These are phyloP conservation scores for Setophaga coronata DNA, from an alignment of 2,113 vertebrate genomes.

Conservation along the genomic window DNA sequence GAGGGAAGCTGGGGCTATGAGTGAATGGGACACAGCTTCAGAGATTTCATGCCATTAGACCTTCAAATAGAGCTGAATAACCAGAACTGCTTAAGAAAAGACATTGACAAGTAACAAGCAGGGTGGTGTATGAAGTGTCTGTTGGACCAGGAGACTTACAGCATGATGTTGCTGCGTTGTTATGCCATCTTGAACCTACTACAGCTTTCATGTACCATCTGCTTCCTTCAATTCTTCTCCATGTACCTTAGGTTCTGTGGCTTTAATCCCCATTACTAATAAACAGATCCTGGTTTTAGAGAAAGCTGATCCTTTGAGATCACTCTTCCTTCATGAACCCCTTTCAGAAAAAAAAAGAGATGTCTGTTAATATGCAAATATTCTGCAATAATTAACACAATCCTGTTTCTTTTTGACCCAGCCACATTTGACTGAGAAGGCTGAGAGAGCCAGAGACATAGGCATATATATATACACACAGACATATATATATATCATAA, in stretches of 20 bases:
- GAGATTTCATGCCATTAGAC: not conserved
- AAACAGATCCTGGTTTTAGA: not conserved
- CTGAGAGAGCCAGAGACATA: not conserved
- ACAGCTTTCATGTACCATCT: not conserved
- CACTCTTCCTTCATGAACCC: rapidly evolving
- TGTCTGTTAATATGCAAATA: not conserved
- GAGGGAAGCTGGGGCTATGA: not conserved
- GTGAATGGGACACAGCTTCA: not conserved
- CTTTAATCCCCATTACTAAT: not conserved
- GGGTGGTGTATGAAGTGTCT: not conserved
- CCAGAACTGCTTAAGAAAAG: not conserved
- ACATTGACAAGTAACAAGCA: not conserved
- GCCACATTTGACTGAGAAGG: not conserved
- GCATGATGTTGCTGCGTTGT: not conserved
- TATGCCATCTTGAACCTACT: not conserved
- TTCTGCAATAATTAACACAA: not conserved
- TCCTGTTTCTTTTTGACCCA: not conserved
- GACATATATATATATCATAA: not conserved
- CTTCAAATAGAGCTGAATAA: not conserved
- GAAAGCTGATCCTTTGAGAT: not conserved
- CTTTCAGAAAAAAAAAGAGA: not conserved
- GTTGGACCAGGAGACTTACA: not conserved
- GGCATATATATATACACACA: not conserved
- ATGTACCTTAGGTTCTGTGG: not conserved
- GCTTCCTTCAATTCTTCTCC: not conserved